These are phyloP conservation scores for Tenthredo amoena DNA, from an alignment of 2,888 invertebrate genomes.

Conservation along the genomic window DNA sequence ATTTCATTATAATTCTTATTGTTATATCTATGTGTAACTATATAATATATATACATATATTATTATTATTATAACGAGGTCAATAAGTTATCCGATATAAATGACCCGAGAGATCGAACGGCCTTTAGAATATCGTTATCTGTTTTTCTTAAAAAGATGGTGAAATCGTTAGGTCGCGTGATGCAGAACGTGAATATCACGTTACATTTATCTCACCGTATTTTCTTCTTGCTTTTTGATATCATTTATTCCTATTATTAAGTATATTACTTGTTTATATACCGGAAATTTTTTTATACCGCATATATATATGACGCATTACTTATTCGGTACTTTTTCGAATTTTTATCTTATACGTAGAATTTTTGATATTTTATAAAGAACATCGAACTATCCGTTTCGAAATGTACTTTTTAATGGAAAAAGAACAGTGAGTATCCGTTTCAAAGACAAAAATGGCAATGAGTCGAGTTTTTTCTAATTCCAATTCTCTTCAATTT, in stretches of 20 bases:
- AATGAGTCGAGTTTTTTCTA: too few species aligned
- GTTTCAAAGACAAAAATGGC: too few species aligned
- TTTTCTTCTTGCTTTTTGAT: background rate
- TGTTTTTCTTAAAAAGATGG: background rate
- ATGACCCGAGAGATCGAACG: background rate
- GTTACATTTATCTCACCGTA: background rate
- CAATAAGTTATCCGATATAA: background rate
- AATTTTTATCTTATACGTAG: too few species aligned
- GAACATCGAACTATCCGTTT: too few species aligned
- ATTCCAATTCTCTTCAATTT: too few species aligned
- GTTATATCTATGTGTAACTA: background rate
- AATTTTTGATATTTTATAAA: too few species aligned
- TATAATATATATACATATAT: background rate
- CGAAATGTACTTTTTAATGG: too few species aligned
- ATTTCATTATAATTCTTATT: background rate
- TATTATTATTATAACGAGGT: background rate
- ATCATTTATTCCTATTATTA: too few species aligned
- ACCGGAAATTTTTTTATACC: background rate
- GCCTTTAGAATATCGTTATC: background rate
- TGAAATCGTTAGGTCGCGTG: slow-evolving; percentile 14
- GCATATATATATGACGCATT: too few species aligned
- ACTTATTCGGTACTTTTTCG: too few species aligned
- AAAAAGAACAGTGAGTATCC: too few species aligned
- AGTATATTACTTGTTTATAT: background rate
- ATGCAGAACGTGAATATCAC: slow-evolving; percentile 8